A percentile compares a stretch with the other conserved stretches of the same genome.
Conservation (phyloP, 2,113 vertebrate species). For the Gallinago undulata region DNA sequence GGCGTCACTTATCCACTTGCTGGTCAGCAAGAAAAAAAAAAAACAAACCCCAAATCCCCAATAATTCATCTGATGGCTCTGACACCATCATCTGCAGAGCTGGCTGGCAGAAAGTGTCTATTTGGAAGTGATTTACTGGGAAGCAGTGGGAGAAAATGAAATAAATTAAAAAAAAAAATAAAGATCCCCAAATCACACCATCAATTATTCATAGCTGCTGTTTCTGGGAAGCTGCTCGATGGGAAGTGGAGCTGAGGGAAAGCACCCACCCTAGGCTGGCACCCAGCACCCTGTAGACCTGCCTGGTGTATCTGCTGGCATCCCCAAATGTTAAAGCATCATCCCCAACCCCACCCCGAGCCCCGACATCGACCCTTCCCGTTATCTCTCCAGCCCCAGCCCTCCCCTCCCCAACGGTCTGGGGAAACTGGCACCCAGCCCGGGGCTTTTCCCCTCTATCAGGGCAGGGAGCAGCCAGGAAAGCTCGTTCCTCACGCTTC, state of each 20-base stretch:
- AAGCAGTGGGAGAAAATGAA: not conserved
- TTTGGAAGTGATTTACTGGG: not conserved
- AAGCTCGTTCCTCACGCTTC: not conserved
- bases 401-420: constrained; percentile 50
- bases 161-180: not conserved
- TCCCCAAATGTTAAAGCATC: not conserved
- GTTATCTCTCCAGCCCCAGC: constrained; percentile 47
- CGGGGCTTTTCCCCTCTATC: not conserved
- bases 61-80: not conserved
- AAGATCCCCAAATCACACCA: not conserved
- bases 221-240: not conserved
- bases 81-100: not conserved
- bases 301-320: not conserved
- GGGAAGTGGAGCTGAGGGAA: not conserved
- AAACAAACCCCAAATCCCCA: not conserved
- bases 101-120: not conserved
- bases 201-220: not conserved
- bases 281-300: not conserved
- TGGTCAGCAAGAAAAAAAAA: not conserved
- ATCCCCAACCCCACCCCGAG: not conserved
- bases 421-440: constrained; percentile 25
- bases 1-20: not conserved
- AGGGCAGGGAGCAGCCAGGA: not conserved
- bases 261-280: not conserved
- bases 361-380: not conserved